Conservation (phyloP, 2,113 vertebrate species). For the Tachycineta bicolor region DNA sequence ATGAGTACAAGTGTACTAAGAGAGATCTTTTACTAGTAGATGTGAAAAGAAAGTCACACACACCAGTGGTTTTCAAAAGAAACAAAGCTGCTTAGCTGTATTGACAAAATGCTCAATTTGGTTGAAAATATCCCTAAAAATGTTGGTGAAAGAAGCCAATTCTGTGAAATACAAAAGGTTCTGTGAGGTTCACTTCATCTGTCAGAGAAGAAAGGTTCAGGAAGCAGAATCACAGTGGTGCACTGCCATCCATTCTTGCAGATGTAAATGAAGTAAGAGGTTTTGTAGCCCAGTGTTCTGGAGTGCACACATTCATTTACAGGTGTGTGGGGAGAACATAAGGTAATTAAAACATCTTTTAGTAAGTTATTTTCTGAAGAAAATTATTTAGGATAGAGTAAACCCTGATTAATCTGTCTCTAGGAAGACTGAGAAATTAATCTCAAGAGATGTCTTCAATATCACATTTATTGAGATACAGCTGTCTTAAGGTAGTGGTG, state of each 20-base stretch:
- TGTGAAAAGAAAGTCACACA: constrained; percentile 60
- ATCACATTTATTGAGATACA: background rate
- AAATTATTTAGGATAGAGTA: background rate
- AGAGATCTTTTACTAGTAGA: constrained; percentile 9
- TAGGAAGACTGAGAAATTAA: background rate
- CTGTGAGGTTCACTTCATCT: background rate
- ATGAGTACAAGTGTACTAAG: constrained; percentile 56
- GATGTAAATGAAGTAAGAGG: background rate
- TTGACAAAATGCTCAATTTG: constrained; percentile 59
- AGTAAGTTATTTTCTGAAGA: background rate
- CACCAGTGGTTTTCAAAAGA: constrained; percentile 62
- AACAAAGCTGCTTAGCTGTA: constrained; percentile 53
- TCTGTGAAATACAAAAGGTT: constrained; percentile 65
- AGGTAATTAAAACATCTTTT: background rate
- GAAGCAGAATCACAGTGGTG: constrained; percentile 1
- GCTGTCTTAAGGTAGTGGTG: background rate
- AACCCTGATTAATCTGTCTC: background rate
- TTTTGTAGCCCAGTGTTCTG: background rate
- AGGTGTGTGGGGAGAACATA: background rate
- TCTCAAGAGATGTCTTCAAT: background rate
- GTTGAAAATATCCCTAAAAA: constrained; percentile 65
- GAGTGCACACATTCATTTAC: background rate
- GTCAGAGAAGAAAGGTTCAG: background rate
- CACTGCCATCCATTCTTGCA: background rate
- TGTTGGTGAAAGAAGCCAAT: constrained; percentile 62